Evolutionary conservation across 2,797 vertebrate species (phyloP).

Genomic region (Coreius guichenoti): DNA sequence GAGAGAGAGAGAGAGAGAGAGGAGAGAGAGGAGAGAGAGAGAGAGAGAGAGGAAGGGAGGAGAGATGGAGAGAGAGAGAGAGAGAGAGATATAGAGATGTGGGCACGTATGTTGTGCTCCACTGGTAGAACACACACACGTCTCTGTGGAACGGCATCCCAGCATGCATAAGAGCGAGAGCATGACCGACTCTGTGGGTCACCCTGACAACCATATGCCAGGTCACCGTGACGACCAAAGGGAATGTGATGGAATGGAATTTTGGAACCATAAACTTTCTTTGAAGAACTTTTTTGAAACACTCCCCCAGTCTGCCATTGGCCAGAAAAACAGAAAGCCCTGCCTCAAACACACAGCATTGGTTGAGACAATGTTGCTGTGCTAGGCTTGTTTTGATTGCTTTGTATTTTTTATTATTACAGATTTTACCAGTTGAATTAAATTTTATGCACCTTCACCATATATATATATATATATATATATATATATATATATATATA

Average conservation of each 20-base stretch:
- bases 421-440: background rate
- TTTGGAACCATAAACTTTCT: background rate
- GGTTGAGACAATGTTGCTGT: background rate
- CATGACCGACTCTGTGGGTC: slow-evolving; percentile 44
- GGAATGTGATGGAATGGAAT: slow-evolving; percentile 40
- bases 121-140: slow-evolving; percentile 67
- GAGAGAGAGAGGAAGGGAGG: slow-evolving; percentile 60
- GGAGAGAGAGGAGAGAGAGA: slow-evolving; percentile 41
- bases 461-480: no score
- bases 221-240: slow-evolving; percentile 31
- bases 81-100: slow-evolving; percentile 55
- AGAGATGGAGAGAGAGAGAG: slow-evolving; percentile 62
- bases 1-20: slow-evolving; percentile 63
- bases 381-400: background rate
- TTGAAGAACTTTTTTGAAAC: background rate
- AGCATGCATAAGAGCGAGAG: slow-evolving; percentile 61
- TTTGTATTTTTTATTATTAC: background rate
- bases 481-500: no score
- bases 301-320: background rate
- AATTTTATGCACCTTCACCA: no score
- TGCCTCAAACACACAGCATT: background rate
- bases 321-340: background rate
- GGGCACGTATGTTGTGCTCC: slow-evolving; percentile 65
- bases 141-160: slow-evolving; percentile 66
- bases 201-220: slow-evolving; percentile 36